Base-by-base conservation (phyloP, 2,113 vertebrate genomes). In the Oostethus manadensis region DNA sequence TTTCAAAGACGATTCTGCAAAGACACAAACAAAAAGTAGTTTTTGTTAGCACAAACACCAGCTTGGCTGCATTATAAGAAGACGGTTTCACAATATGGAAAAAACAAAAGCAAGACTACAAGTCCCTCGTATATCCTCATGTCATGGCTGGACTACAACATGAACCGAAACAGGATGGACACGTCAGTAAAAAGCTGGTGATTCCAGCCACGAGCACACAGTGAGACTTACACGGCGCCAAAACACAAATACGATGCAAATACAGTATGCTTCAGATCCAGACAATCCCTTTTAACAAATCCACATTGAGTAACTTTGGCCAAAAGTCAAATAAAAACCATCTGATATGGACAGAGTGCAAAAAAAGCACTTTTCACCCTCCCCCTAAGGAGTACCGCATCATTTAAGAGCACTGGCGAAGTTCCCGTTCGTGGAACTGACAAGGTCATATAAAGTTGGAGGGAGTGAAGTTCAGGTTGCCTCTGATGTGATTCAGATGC, bases 401-500 rank as follows among this genome's bases (percentile, higher is more conserved):
- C 38, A 17, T 42, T 20, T 51, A 65, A 59, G 44, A 69, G 58
- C 50, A 56, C 38, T 15, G 13, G 71, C 46, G 44, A 75, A 49
- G 75, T 55, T 71, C 75, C 48, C 64, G 15, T 48, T 70, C 51
- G 55, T 43, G 21, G 1, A 58, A 53, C 53, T 57, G 55, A 54
- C 71, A 71, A 62, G 65, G 79, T 88, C 75, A 98, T 88, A 98
- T 90, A 77, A 95, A 99, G 84, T 61, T 83, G 76, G 94, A 91
- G 0, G 92, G 89, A 21, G 91, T 76, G n/a, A 98, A 98, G 84
- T 92, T 90, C 1, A 94, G 88, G 59, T 94, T 91, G 16, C 93
- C 90, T 73, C 91, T 90, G 53, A 98, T 93, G 0, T 94, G 89
- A 87, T 93, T 96, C 85, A 93, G 84, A 83, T 99, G 96, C 6